Percentiles rank a stretch among this genome's conserved stretches.
These are phyloP conservation scores for Gerosis bhagava DNA, from an alignment of 2,888 invertebrate genomes.

Conservation along the genomic window DNA sequence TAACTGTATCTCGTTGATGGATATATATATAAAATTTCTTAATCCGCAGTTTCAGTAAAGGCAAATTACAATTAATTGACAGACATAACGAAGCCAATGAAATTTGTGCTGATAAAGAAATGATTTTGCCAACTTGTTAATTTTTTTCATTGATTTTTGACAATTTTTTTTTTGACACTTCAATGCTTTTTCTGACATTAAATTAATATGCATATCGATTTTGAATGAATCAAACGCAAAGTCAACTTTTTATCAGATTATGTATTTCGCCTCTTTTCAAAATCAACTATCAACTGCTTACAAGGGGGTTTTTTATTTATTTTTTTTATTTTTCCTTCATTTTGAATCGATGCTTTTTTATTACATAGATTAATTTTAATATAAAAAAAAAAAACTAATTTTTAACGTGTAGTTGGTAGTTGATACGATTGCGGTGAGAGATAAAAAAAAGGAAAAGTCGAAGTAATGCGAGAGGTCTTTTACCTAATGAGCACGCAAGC, in stretches of 20 bases:
- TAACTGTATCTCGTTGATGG: no score
- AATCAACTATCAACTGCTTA: conserved; percentile 76
- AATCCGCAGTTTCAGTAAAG: conserved; percentile 74
- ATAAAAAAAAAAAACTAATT: conserved; percentile 39
- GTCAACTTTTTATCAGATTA: conserved; percentile 62
- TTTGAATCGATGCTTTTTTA: conserved; percentile 52
- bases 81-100: conserved; percentile 71
- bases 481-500: no score
- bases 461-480: conserved; percentile 54
- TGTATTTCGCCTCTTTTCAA: conserved; percentile 59
- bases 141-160: no score
- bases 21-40: no score
- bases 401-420: conserved; percentile 74
- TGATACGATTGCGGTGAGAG: conserved; percentile 74
- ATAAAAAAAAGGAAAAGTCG: conserved; percentile 63
- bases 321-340: conserved; percentile 55
- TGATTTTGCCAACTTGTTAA: conserved; percentile 41
- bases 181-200: no score
- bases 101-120: conserved; percentile 60
- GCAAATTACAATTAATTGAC: conserved; percentile 53
- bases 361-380: no score
- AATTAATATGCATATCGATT: no score
- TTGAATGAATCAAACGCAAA: no score
- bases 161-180: no score
- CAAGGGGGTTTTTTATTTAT: conserved; percentile 65